Evolutionary conservation across 2,113 vertebrate genomes (phyloP), one percentile per base, ranked within the genome.

Genomic region (Nipponia nippon): DNA sequence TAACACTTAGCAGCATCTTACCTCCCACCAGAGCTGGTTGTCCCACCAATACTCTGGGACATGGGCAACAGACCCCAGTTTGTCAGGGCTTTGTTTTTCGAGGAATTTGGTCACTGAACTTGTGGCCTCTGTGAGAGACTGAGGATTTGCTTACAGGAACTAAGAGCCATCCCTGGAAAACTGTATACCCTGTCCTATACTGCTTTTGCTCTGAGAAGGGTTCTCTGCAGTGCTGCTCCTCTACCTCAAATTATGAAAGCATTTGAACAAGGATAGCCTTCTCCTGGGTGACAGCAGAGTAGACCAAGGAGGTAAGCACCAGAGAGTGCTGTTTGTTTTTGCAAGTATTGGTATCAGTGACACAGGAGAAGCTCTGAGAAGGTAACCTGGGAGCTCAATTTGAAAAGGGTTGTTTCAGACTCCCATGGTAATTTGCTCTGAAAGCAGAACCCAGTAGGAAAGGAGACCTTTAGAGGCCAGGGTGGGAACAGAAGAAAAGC

Each of bases 71-170:
- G n/a, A 47, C 6, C 5, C 16, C 61, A 47, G 4, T 34, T 77
- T 38, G 20, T 27, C 61, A 73, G 2, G 7, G 5, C 2, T 17
- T 62, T 44, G 2, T n/a, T 83, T 55, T 36, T 34, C 0, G 4
- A 19, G 16, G 4, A 70, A 14, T 69, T 42, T 18, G 18, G 26
- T 78, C 55, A 55, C 25, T 59, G 32, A 32, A 21, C 11, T 50
- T 38, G 3, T 11, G 16, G 34, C 5, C 10, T 27, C 38, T 13
- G 3, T 2, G 1, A 38, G 20, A 87, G 6, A 3, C 21, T 22
- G 23, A 58, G 16, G 30, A 66, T 66, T 50, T 84, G 9, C 11
- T 62, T 62, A 34, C 11, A 78, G 21, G 3, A 23, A 32, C 16
- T 76, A 52, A 55, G 2, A 83, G 18, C 13, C 13, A 52, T 23